Base-by-base conservation (phyloP, 2,888 invertebrate genomes). In the Branchinecta sandiegonensis region DNA sequence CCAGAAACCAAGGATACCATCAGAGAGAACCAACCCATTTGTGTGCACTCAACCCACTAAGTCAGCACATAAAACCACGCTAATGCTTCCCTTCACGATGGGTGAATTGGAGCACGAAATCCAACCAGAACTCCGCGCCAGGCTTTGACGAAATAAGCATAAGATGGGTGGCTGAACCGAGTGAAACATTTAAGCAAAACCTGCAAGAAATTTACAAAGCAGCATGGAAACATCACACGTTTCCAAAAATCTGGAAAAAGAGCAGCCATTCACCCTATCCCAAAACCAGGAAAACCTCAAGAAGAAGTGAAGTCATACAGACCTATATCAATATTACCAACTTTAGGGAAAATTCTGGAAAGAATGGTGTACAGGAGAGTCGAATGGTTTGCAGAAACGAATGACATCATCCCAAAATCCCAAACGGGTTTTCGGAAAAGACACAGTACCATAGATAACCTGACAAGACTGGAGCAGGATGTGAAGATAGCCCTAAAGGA, bases 351-450 rank as follows among this genome's bases (percentile, higher is more conserved):
- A 10, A 56, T 56, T 9, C 23, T 56, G n/a, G 63, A 56, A 10
- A 9, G 11, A 10, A 56, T 56, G 63, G 23, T 56, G 8, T 56
- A 17, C n/a, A 56, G 11, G 63, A 56, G 63, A 56, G n/a, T 56
- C n/a, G 63, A 56, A 56, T 56, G 63, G 63, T 56, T 56, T 56
- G 63, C 63, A 56, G 11, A 56, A 23, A 23, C 23, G 1, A 56
- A 56, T 56, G 14, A 56, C n/a, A 56, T 56, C 8, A 56, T 11
- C 8, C 9, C 11, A n/a, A n/a, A 56, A 10, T 56, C 11, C 11
- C 63, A 56, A 10, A 56, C 63, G 23, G 63, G 63, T 8, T 56
- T 56, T 10, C 10, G 63, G 23, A 56, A 56, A 23, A 10, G 63
- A 17, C 63, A 11, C 11, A 56, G 63, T 56, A 23, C 63, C n/a